phyloP scores from a whole-genome alignment of 2,888 invertebrate genomes.

The Allolobophora icterica region DNA sequence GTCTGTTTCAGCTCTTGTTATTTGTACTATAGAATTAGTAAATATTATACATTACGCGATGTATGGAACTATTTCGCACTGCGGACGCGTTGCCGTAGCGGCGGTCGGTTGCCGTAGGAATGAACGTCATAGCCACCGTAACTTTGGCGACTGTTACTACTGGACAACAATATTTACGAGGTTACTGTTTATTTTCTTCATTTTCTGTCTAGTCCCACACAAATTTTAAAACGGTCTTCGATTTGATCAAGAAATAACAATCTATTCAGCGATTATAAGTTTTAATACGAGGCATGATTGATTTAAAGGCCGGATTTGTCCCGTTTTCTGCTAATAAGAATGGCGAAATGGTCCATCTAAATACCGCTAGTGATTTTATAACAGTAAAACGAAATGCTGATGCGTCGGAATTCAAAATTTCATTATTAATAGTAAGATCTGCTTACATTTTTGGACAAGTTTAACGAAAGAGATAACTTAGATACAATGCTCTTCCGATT shows the following conservation, averaged over 20 bases:
- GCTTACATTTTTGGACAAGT: background rate
- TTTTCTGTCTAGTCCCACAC: background rate
- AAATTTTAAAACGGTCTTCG: background rate
- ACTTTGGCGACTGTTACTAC: constrained; percentile 32
- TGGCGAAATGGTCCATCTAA: background rate
- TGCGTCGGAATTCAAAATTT: background rate
- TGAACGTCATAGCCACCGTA: constrained; percentile 42
- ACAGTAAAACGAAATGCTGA: background rate
- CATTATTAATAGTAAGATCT: background rate
- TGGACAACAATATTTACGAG: constrained; percentile 20
- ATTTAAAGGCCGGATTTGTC: background rate
- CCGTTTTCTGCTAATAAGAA: background rate
- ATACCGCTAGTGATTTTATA: background rate
- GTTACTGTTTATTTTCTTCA: constrained; percentile 32
- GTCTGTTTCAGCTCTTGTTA: background rate
- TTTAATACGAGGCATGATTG: background rate
- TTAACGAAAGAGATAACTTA: background rate
- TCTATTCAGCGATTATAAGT: background rate
- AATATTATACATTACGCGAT: background rate
- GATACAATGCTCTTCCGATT: background rate
- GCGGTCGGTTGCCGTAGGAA: constrained; percentile 40
- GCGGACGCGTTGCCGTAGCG: background rate
- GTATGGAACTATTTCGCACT: background rate
- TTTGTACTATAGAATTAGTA: background rate
- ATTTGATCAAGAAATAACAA: background rate